Conservation (phyloP, 2,888 invertebrate species). For the Brachypalpus laphriformis region DNA sequence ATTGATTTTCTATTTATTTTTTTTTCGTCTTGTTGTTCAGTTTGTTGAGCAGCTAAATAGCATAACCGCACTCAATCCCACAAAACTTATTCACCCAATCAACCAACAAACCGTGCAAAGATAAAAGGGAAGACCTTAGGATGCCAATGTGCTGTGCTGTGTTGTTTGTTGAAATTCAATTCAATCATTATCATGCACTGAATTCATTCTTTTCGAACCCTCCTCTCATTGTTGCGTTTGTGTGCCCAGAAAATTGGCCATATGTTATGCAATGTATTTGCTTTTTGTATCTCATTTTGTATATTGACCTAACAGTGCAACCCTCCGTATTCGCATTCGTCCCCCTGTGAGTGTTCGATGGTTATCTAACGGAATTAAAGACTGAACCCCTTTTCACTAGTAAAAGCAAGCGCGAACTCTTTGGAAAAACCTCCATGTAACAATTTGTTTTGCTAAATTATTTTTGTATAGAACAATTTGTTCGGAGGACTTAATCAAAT, state of each 20-base stretch:
- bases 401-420: background rate
- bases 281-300: constrained; percentile 66
- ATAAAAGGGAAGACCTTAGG: constrained; percentile 19
- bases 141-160: constrained; percentile 2
- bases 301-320: constrained; percentile 50
- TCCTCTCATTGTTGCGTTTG: constrained; percentile 26
- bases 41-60: constrained; percentile 66
- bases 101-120: constrained; percentile 58
- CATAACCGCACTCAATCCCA: constrained; percentile 67
- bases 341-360: constrained; percentile 17
- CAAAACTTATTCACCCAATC: constrained; percentile 63
- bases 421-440: constrained; percentile 27
- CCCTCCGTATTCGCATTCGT: constrained; percentile 22
- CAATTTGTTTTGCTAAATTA: constrained; percentile 66
- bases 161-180: constrained; percentile 13
- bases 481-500: constrained; percentile 63
- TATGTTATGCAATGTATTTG: constrained; percentile 73
- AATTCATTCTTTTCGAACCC: constrained; percentile 25
- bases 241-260: constrained; percentile 70
- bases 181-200: constrained; percentile 24
- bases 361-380: constrained; percentile 59
- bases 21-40: constrained; percentile 23
- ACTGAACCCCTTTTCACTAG: constrained; percentile 49
- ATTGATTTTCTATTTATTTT: constrained; percentile 46
- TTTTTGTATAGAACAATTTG: constrained; percentile 65